Conservation (phyloP, 2,888 invertebrate genomes). For the Cephus runcator region DNA sequence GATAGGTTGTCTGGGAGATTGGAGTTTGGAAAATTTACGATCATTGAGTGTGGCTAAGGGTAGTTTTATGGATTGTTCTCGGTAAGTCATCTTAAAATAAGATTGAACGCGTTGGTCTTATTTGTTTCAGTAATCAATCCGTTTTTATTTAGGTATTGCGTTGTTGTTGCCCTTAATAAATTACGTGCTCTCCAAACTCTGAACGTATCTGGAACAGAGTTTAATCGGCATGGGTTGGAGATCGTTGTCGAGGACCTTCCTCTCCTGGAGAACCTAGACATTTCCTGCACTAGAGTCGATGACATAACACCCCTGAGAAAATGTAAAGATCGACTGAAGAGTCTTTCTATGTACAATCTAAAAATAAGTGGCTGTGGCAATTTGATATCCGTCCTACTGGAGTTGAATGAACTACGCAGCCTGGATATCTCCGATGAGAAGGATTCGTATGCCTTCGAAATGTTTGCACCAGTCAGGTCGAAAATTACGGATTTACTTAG, state of each 20-base stretch:
- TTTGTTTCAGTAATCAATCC: conserved; percentile 5
- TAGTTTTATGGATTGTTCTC: conserved; percentile 71
- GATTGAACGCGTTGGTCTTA: conserved; percentile 10
- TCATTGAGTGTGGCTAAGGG: conserved; percentile 73
- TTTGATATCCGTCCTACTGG: conserved; percentile 67
- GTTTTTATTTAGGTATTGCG: conserved; percentile 66
- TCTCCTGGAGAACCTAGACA: conserved; percentile 73
- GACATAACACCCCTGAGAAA: conserved; percentile 71
- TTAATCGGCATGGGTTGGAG: conserved; percentile 74
- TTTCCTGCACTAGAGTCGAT: conserved; percentile 73
- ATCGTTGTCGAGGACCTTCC: conserved; percentile 75
- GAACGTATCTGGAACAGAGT: conserved; percentile 76
- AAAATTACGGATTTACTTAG: conserved; percentile 67
- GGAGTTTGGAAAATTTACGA: conserved; percentile 73
- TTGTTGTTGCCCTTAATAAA: conserved; percentile 72
- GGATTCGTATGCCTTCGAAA: conserved; percentile 66
- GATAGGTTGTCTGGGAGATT: conserved; percentile 74
- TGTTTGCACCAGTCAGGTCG: conserved; percentile 61
- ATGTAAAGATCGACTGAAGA: conserved; percentile 70
- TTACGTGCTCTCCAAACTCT: conserved; percentile 71
- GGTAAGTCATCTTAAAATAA: conserved; percentile 50
- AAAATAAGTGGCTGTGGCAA: conserved; percentile 66
- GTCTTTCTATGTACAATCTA: conserved; percentile 72
- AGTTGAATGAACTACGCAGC: conserved; percentile 67
- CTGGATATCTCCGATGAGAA: conserved; percentile 71